phyloP scores from a whole-genome alignment of 1,140 invertebrate genomes.

The Chelonus insularis region DNA sequence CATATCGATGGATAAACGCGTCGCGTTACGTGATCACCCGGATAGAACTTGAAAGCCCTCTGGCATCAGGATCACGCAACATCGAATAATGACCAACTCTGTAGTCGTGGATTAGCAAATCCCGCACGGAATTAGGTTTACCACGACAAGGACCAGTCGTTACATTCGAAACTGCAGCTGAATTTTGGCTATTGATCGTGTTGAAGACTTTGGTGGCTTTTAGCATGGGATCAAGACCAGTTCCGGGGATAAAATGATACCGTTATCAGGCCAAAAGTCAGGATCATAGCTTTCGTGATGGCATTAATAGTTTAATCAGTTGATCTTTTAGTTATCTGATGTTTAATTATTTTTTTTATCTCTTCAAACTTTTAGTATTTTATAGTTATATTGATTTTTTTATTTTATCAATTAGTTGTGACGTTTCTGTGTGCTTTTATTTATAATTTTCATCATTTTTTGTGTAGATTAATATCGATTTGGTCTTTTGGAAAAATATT shows the following conservation, averaged over 20 bases:
- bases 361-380: no score
- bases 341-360: no score
- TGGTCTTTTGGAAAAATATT: no score
- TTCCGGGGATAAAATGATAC: not conserved
- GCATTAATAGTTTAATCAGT: no score
- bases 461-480: no score
- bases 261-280: no score
- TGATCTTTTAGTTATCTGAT: no score
- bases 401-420: no score
- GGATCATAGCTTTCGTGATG: no score
- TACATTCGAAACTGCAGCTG: not conserved
- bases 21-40: constrained; percentile 12
- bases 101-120: constrained; percentile 42
- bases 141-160: constrained; percentile 1
- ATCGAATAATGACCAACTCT: constrained; percentile 47
- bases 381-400: no score
- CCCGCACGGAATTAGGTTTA: constrained; percentile 45
- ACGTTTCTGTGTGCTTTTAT: no score
- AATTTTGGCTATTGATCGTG: constrained; percentile 13
- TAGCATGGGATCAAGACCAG: not conserved
- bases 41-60: constrained; percentile 3
- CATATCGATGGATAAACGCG: constrained; percentile 37
- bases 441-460: no score
- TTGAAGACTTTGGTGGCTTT: not conserved
- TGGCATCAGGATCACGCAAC: constrained; percentile 39